Evolutionary conservation across 2,888 invertebrate genomes (phyloP).

Genomic region (Eilema griseolum): DNA sequence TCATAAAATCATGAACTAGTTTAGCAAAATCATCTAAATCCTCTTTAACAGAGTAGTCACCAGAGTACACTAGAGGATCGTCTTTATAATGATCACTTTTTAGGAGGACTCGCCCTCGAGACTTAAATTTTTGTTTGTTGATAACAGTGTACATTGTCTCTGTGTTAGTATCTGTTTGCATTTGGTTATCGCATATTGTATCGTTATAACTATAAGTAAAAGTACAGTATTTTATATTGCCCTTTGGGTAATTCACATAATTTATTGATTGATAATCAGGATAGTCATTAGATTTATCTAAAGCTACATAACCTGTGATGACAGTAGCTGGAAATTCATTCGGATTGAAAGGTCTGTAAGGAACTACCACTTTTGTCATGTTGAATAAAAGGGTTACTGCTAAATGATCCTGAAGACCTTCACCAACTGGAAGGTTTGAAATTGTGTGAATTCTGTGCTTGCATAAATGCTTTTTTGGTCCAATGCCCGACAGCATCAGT

Average conservation of each 20-base stretch:
- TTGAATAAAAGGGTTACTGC: conserved; percentile 57
- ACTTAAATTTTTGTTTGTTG: conserved; percentile 57
- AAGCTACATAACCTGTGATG: conserved; percentile 31
- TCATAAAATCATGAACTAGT: conserved; percentile 34
- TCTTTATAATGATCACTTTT: conserved; percentile 59
- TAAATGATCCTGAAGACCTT: conserved; percentile 66
- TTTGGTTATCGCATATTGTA: conserved; percentile 52
- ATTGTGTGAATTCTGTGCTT: conserved; percentile 54
- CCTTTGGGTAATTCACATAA: conserved; percentile 23
- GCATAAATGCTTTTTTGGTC: conserved; percentile 58
- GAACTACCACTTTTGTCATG: conserved; percentile 48
- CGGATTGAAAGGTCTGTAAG: conserved; percentile 46
- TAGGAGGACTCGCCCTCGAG: conserved; percentile 62
- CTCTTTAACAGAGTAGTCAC: conserved; percentile 55
- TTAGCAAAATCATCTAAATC: conserved; percentile 35
- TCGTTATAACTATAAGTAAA: conserved; percentile 42
- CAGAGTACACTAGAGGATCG: conserved; percentile 55
- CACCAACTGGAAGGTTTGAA: conserved; percentile 62
- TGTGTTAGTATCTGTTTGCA: conserved; percentile 43
- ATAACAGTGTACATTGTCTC: conserved; percentile 57
- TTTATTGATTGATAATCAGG: conserved; percentile 30
- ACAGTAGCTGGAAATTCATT: conserved; percentile 51
- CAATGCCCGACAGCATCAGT: conserved; percentile 68
- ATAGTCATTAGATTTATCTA: conserved; percentile 26
- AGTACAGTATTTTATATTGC: conserved; percentile 27